A percentile compares a stretch with the other conserved stretches of the same genome.
phyloP scores from a whole-genome alignment of 2,113 vertebrate species.

The Myotis davidii region DNA sequence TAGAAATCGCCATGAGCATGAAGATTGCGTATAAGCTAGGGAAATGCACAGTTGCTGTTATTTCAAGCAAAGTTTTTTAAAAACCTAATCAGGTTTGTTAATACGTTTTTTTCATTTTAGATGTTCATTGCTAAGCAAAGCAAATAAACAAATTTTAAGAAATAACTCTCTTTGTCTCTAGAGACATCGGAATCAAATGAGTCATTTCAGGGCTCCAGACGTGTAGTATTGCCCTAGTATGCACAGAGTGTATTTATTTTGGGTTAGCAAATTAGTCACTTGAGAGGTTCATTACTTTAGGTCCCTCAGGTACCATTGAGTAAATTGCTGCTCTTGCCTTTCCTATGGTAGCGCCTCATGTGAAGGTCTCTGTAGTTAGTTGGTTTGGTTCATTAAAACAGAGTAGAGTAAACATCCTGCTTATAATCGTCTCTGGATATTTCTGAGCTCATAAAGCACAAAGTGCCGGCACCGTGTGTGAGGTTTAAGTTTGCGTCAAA shows the following conservation, averaged over 20 bases:
- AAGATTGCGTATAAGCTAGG: background rate
- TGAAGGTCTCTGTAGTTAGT: background rate
- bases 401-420: background rate
- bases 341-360: background rate
- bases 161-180: background rate
- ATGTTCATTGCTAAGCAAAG: background rate
- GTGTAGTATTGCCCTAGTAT: background rate
- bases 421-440: background rate
- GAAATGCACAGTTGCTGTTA: background rate
- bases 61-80: background rate
- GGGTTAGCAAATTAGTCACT: slow-evolving; percentile 11
- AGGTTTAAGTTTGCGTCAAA: background rate
- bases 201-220: background rate
- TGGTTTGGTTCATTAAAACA: background rate
- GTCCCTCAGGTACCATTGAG: background rate
- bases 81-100: background rate
- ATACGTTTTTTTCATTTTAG: background rate
- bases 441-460: background rate
- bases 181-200: background rate
- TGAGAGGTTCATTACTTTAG: background rate
- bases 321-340: background rate
- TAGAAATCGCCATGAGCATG: background rate
- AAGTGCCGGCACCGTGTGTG: background rate
- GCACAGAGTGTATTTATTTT: background rate
- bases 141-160: background rate